A percentile compares a stretch with the other conserved stretches of the same genome.
Evolutionary conservation across 2,797 vertebrate genomes (phyloP).

Genomic region (Catamblyrhynchus diadema): DNA sequence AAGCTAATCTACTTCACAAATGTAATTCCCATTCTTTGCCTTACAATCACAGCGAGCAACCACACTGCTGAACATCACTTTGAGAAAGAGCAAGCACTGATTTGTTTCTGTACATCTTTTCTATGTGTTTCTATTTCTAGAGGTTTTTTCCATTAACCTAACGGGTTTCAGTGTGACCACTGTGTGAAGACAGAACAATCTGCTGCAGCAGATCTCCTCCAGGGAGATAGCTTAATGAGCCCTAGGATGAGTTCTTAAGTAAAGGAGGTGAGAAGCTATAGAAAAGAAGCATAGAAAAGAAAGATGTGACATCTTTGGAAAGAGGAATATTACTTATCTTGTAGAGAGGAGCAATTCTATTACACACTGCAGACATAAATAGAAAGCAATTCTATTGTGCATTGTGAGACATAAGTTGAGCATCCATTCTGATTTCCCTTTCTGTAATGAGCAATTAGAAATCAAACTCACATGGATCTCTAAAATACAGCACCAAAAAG

Average conservation of each 20-base stretch:
- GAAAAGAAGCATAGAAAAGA: neutral
- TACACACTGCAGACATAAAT: neutral
- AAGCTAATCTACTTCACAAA: neutral
- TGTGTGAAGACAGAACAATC: neutral
- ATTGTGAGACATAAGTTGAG: neutral
- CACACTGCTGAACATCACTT: neutral
- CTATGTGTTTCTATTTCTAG: neutral
- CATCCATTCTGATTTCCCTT: neutral
- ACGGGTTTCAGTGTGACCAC: neutral
- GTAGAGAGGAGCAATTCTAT: neutral
- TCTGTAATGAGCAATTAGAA: neutral
- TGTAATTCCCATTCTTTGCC: neutral
- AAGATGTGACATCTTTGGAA: neutral
- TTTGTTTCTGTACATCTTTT: neutral
- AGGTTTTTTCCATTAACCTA: neutral
- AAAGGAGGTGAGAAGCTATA: neutral
- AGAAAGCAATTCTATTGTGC: neutral
- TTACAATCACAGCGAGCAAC: neutral
- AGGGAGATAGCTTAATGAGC: neutral
- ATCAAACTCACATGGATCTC: neutral
- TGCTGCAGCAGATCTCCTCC: neutral
- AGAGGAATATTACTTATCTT: neutral
- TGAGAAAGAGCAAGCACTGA: neutral
- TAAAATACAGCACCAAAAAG: neutral
- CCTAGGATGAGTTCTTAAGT: neutral